Evolutionary conservation across 1,140 invertebrate species (phyloP), one percentile per base, ranked within the genome.

Genomic region (Trinorchestia longiramus): DNA sequence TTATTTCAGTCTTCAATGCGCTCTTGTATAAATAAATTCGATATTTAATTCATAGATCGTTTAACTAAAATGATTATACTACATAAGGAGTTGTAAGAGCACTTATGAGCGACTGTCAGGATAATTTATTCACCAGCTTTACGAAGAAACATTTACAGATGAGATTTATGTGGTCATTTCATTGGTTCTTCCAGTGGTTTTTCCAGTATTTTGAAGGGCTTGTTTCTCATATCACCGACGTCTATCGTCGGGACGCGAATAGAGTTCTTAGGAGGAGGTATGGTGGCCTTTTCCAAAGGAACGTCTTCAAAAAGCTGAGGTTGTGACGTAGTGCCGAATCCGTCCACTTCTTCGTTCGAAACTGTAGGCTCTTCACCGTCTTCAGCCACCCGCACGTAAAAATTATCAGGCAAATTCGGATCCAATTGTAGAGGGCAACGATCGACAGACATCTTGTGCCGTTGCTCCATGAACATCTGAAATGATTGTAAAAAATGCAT

Each of bases 401-500:
- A 92, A 43, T 92, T 92, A 43, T 92, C 43, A 8, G 90, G 90
- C 43, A 92, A 92, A 92, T 92, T 43, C 43, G 90, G 1, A 42
- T 40, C 41, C 23, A 92, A 28, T 17, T 42, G 23, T 1, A 92
- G 90, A 4, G 90, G 90, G 42, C 15, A 43, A 43, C 90, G 90
- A 92, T 44, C 43, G 41, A 44, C 41, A 44, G 42, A 8, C n/a
- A 92, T 92, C 3, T 92, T 43, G 90, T 92, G 90, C 15, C 43
- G 90, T 36, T 92, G 90, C 90, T 92, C 43, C 90, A 92, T 28
- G 90, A 43, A 44, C 90, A 92, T 92, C 90, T 92, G 90, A 40
- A 87, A 40, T n/a, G 41, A 87, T 36, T 8, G 87, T 19, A n/a
- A n/a, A n/a, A n/a, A n/a, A n/a, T n/a, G n/a, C n/a, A n/a, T n/a